phyloP scores from a whole-genome alignment of 2,888 invertebrate species.

The Tenodera sinensis region DNA sequence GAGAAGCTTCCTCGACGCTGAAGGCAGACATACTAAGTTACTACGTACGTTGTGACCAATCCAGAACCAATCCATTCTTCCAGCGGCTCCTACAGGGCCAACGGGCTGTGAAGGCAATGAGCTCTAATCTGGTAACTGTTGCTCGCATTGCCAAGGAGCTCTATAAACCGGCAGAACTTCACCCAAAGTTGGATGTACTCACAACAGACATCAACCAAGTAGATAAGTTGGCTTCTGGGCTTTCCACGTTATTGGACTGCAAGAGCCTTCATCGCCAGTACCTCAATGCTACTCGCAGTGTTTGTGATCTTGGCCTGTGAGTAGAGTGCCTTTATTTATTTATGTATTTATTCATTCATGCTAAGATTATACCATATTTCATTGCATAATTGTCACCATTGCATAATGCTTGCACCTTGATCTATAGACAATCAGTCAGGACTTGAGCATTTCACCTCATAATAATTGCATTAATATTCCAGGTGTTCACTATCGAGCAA shows the following conservation, averaged over 20 bases:
- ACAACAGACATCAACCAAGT: slow-evolving; percentile 75
- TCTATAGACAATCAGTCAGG: too few species aligned
- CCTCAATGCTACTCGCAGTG: slow-evolving; percentile 70
- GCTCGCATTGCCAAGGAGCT: slow-evolving; percentile 51
- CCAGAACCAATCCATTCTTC: slow-evolving; percentile 76
- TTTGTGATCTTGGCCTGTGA: slow-evolving; percentile 77
- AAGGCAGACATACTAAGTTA: slow-evolving; percentile 59
- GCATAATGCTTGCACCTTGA: too few species aligned
- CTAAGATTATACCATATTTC: too few species aligned
- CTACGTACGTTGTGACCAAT: slow-evolving; percentile 79
- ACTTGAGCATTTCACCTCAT: too few species aligned
- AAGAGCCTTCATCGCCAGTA: slow-evolving; percentile 80
- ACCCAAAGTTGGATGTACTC: slow-evolving; percentile 71
- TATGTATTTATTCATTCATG: not conserved
- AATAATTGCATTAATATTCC: too few species aligned
- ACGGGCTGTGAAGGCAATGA: slow-evolving; percentile 58
- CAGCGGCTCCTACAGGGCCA: slow-evolving; percentile 75
- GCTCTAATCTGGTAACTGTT: slow-evolving; percentile 46
- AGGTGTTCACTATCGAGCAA: too few species aligned
- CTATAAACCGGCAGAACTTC: slow-evolving; percentile 54
- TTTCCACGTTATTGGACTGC: slow-evolving; percentile 75
- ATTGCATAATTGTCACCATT: too few species aligned
- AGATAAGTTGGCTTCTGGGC: slow-evolving; percentile 54
- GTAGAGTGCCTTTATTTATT: slow-evolving; percentile 36
- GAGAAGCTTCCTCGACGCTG: slow-evolving; percentile 47